Base-by-base conservation (phyloP, 2,113 vertebrate genomes). In the Caloenas nicobarica region DNA sequence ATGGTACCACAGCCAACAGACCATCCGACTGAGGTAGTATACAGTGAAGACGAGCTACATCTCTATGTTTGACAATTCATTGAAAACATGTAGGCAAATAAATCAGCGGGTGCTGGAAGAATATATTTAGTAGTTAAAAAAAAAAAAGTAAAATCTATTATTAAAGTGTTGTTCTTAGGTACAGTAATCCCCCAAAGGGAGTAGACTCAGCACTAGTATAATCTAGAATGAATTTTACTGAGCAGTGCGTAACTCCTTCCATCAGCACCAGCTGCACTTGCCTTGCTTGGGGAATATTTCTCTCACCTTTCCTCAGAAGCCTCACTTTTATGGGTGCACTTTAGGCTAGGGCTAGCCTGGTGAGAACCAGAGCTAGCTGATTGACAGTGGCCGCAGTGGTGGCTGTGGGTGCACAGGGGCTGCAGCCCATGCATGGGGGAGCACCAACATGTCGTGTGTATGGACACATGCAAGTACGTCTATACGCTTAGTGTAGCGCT, bases 1-100 rank as follows among this genome's bases (percentile, higher is more conserved):
- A 91, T 98, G 94, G 98, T 98, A 62, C 99, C 99, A 1, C 98
- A 98, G 95, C 97, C 98, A 17, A 88, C 99, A 72, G 99, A 99
- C 94, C 99, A 99, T 97, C 98, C 99, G 16, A 98, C 99, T 1
- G 99, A 99, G 99, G 99, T 99, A 98, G 91, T 88, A 13, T 77
- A 29, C 40, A 26, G n/a, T 57, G 36, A 62, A 42, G 77, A 66
- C 77, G 48, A 91, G 44, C 56, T 86, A 1, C 34, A 33, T 16
- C 31, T 44, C 61, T 46, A 2, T 40, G 3, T 44, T 34, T 57
- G 34, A 54, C 38, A 54, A 28, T 76, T 79, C 66, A 51, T 44
- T 71, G 40, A 23, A 87, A 79, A 76, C 26, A 5, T 31, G 18
- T 25, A 50, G 26, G 28, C 68, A 58, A 74, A 84, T 58, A 81